Base-by-base conservation (phyloP, 2,888 invertebrate genomes). In the Esperia sulphurella region DNA sequence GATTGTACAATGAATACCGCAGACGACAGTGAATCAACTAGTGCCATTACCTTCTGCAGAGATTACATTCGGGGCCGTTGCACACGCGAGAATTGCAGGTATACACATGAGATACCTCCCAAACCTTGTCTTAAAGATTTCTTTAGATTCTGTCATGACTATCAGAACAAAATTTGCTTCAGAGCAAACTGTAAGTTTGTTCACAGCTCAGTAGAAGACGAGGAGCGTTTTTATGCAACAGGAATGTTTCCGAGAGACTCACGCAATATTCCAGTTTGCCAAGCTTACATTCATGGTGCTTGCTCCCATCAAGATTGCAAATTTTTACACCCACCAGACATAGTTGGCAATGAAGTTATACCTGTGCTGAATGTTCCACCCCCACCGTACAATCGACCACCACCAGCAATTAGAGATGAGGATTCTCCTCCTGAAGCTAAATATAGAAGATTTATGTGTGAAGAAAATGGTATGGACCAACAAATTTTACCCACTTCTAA, bases 161-260 rank as follows among this genome's bases (percentile, higher is more conserved):
- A 76, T 67, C 94, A 94, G 81, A 95, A 95, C 74, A 93, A 93
- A 67, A 94, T 94, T 56, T 90, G 91, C 54, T 91, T 93, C 49
- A 87, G 92, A 63, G 73, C 80, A 8, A 92, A 91, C 59, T 94
- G 94, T 71, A 92, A 92, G 61, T 95, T 94, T 72, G 82, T 94
- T 47, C 95, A 95, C 72, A 92, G 94, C 63, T 90, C 92, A 6
- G 80, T 92, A 43, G 93, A 93, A 65, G 94, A 94, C 44, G 94
- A 94, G 73, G 93, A 94, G 52, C 89, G 90, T 52, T 94, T 93
- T 68, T 94, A 92, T 61, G 77, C 83, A 50, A 89, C 91, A 45
- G 93, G 93, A 14, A 90, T 91, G 40, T 91, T 93, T 62, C 89
- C 94, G 42, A 91, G 92, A 3, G 79, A 79, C 48, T 57, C 65